Conservation (phyloP, 1,140 invertebrate species). For the Drosophila grimshawi region DNA sequence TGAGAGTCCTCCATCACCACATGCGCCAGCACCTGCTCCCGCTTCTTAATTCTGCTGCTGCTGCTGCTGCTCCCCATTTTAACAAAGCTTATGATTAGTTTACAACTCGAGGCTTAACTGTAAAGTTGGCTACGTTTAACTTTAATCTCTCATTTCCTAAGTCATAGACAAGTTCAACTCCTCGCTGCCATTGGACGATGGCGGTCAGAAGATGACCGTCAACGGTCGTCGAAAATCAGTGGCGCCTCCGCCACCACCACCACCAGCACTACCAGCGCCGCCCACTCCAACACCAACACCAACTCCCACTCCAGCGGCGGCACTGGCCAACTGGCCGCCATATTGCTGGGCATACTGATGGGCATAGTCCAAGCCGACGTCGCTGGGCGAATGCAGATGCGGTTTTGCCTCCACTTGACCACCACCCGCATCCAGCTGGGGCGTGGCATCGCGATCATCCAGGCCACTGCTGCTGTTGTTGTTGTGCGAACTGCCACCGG, state of each 20-base stretch:
- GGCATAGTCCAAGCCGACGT: constrained; percentile 78
- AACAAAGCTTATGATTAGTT: constrained; percentile 69
- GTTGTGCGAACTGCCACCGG: constrained; percentile 63
- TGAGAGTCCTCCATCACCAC: constrained; percentile 21
- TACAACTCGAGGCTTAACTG: constrained; percentile 68
- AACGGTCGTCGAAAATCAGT: constrained; percentile 91
- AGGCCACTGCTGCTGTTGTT: constrained; percentile 76
- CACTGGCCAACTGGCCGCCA: constrained; percentile 70
- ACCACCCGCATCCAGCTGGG: constrained; percentile 73
- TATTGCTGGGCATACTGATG: constrained; percentile 84
- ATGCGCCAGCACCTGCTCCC: background rate
- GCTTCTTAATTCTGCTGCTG: background rate
- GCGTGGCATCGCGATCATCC: constrained; percentile 79
- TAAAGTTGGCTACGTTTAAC: constrained; percentile 79
- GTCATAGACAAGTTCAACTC: constrained; percentile 83
- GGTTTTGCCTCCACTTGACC: constrained; percentile 68
- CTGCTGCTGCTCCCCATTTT: constrained; percentile 18
- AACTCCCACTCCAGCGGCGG: constrained; percentile 62
- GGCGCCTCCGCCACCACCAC: constrained; percentile 81
- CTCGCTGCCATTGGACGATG: constrained; percentile 79
- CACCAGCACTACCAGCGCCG: constrained; percentile 79
- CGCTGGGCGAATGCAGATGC: constrained; percentile 77
- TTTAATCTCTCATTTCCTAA: constrained; percentile 78
- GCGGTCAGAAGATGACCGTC: constrained; percentile 94
- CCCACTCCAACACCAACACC: constrained; percentile 25